Evolutionary conservation across 2,113 vertebrate genomes (phyloP), one percentile per base, ranked within the genome.

Genomic region (Saguinus imperator): DNA sequence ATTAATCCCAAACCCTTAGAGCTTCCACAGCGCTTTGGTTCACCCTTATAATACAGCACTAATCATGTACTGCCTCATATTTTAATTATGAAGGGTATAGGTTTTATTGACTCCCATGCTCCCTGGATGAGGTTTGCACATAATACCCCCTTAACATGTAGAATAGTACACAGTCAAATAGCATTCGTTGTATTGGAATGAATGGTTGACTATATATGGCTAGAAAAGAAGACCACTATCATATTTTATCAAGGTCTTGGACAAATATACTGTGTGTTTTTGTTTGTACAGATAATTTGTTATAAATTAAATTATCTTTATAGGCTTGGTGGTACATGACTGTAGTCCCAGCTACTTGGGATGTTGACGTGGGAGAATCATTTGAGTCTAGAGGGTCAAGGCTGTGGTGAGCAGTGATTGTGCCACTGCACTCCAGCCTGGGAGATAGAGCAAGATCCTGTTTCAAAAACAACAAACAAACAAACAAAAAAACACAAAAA

Each of bases 11-110:
- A 57, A 55, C 35, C 17, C 52, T 94, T 72, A 79, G 55, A 90
- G 40, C 55, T 83, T 77, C 58, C 94, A 82, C 68, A 66, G 35
- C 20, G 32, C 89, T 86, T 95, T 72, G 50, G 52, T 79, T 64
- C 72, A 93, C 37, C 29, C 35, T 75, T 82, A 57, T 35, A 93
- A 52, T 52, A 55, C 32, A 95, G 29, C 25, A 85, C 57, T 86
- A 64, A 90, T 82, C 61, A 70, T 72, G 20, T 10, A 21, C 45
- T 37, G 12, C 58, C 55, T 94, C n/a, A 6, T 83, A 81, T 94
- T 85, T 96, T 82, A 94, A 87, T 91, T 94, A 77, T 87, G 55
- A 93, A 80, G 37, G 25, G 4, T 37, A 29, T 61, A 72, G 40
- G 79, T 91, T 79, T 96, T 91, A 70, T 68, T 82, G 91, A 96